phyloP scores from a whole-genome alignment of 2,113 vertebrate species.

The Mionectes macconnelli region DNA sequence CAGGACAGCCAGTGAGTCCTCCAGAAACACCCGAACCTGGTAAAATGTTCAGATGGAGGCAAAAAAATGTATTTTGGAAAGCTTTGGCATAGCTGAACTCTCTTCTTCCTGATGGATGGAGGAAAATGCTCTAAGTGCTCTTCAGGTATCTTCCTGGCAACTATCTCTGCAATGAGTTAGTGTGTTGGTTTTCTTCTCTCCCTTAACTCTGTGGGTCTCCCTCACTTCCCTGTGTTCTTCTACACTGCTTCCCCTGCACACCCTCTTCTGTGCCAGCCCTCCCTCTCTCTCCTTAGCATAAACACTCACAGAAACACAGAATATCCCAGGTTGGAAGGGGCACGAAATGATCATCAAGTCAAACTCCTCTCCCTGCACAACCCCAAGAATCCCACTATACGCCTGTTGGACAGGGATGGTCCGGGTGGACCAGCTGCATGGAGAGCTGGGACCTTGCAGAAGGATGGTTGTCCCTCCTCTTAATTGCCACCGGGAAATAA shows the following conservation, averaged over 20 bases:
- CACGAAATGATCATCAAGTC: not conserved
- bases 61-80: not conserved
- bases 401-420: not conserved
- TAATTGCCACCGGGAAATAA: not conserved
- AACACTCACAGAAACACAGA: not conserved
- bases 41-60: not conserved
- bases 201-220: not conserved
- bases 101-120: not conserved
- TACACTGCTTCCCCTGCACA: not conserved
- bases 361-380: not conserved
- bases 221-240: not conserved
- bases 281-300: accelerated
- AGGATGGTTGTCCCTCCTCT: not conserved
- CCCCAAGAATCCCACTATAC: not conserved
- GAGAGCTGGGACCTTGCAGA: not conserved
- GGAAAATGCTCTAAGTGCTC: not conserved
- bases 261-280: not conserved
- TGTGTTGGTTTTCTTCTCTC: not conserved
- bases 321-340: not conserved
- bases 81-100: not conserved
- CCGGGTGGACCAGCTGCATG: accelerated
- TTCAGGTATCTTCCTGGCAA: not conserved
- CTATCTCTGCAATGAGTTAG: not conserved
- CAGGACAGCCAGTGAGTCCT: not conserved
- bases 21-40: not conserved